Conservation (phyloP, 1,140 invertebrate species). For the Micrasema minimum region DNA sequence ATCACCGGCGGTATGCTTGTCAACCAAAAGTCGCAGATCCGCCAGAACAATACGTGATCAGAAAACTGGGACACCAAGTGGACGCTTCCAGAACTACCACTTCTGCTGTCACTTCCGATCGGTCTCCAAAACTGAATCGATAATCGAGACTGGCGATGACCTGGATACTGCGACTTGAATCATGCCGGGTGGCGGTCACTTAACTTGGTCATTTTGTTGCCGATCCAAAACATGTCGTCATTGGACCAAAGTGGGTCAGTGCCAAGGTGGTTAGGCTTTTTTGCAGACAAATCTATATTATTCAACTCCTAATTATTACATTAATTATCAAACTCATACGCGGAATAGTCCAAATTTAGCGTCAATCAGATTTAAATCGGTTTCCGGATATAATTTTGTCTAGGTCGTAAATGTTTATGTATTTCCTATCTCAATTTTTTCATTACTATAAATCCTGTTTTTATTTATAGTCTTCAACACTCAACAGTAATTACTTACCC, state of each 20-base stretch:
- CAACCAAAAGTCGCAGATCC: slow-evolving; percentile 1
- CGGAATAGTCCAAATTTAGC: too few species aligned
- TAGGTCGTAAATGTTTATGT: too few species aligned
- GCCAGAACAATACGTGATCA: not conserved
- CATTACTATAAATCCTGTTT: too few species aligned
- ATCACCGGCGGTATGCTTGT: slow-evolving; percentile 6
- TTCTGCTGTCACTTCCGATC: slow-evolving; percentile 13
- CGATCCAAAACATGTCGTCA: not conserved
- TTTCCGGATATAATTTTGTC: too few species aligned
- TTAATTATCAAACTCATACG: too few species aligned
- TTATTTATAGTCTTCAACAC: too few species aligned
- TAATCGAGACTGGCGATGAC: not conserved
- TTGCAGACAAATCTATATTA: too few species aligned
- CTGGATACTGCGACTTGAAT: slow-evolving; percentile 1
- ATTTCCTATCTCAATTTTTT: too few species aligned
- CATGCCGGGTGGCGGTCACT: not conserved
- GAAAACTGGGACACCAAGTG: slow-evolving; percentile 14
- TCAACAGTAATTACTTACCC: too few species aligned
- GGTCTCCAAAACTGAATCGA: slow-evolving; percentile 21
- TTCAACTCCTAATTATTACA: too few species aligned
- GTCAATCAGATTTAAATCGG: too few species aligned
- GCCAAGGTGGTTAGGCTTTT: slow-evolving; percentile 16
- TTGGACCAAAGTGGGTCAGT: slow-evolving; percentile 3
- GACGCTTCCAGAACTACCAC: not conserved
- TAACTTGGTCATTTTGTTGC: not conserved